These are phyloP conservation scores for Sarcophaga subvicina DNA, from an alignment of 2,888 invertebrate species.

Conservation along the genomic window DNA sequence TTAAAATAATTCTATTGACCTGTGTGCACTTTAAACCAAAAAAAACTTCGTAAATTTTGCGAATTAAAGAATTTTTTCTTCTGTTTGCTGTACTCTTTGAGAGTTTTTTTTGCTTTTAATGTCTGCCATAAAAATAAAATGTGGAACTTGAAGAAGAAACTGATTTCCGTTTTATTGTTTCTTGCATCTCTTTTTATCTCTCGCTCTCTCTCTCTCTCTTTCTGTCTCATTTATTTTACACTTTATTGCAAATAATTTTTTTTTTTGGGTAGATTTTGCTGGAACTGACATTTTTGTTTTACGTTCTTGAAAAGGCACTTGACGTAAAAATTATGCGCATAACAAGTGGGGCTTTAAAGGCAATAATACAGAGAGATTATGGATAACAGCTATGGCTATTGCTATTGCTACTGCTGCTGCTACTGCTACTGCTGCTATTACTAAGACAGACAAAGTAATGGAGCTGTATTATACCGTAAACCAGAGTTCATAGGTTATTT, in stretches of 20 bases:
- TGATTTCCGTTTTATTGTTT: conserved; percentile 38
- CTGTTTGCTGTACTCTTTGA: too few species aligned
- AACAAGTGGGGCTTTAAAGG: conserved; percentile 61
- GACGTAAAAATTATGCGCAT: conserved; percentile 66
- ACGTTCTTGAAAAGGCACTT: conserved; percentile 56
- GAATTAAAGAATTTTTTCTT: conserved; percentile 33
- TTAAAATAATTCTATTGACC: conserved; percentile 30
- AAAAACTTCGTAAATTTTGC: conserved; percentile 28
- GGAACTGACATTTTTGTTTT: conserved; percentile 66
- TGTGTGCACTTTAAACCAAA: conserved; percentile 13
- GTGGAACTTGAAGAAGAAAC: conserved; percentile 11
- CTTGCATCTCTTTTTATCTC: too few species aligned
- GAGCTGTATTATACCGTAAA: neutral
- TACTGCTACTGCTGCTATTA: conserved; percentile 1
- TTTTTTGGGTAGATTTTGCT: conserved; percentile 39
- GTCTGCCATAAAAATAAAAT: neutral
- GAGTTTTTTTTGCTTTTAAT: neutral
- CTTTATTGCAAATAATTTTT: neutral
- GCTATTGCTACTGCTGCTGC: neutral
- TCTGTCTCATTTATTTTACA: too few species aligned
- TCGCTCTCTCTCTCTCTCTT: neutral
- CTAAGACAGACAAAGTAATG: neutral
- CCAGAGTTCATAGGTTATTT: neutral
- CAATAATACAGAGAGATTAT: conserved; percentile 59
- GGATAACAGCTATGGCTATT: conserved; percentile 30